Base-by-base conservation (phyloP, 64 coral and sea anemone genomes). In the Exaiptasia diaphana region DNA sequence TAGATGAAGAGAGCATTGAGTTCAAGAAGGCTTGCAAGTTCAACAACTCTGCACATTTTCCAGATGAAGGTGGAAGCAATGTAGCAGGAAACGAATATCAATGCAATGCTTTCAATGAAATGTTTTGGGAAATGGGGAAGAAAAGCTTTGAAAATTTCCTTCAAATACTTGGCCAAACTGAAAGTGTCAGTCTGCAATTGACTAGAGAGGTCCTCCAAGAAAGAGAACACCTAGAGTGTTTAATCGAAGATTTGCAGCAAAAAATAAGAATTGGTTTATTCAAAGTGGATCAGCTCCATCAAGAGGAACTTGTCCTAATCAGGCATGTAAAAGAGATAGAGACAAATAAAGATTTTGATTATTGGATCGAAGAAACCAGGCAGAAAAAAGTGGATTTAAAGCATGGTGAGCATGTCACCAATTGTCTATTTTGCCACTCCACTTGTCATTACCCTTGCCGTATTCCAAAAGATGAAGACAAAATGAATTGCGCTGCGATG, bases 171-270 rank as follows among this genome's bases (percentile, higher is more conserved):
- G 34, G 25, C 2, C 25, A 40, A 43, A 12, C 67, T 9, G 37
- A 83, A 18, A 83, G 80, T 10, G 80, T 83, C 20, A 38, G 64
- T 37, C 80, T 83, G 14, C 15, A 83, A 7, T 36, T 83, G 12
- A 83, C 80, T 17, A 41, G 42, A 11, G 67, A 83, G 50, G 67
- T 83, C 3, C 30, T 80, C 12, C 59, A 80, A 11, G 79, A 82
- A 71, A 50, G 80, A 11, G 80, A 82, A 1, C 27, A 67, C 18
- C 48, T 82, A 25, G 45, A 71, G 57, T 54, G 17, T 15, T 4
- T 82, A 4, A 9, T 41, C 30, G 32, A 71, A 54, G 64, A 64
- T 5, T 49, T 82, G 18, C 65, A 57, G 20, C 48, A 43, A 1
- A 42, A 82, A 22, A 82, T 82, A 6, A 69, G 17, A 0, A 37